Conservation (phyloP, 2,888 invertebrate genomes). For the Stenchaetothrips biformis region DNA sequence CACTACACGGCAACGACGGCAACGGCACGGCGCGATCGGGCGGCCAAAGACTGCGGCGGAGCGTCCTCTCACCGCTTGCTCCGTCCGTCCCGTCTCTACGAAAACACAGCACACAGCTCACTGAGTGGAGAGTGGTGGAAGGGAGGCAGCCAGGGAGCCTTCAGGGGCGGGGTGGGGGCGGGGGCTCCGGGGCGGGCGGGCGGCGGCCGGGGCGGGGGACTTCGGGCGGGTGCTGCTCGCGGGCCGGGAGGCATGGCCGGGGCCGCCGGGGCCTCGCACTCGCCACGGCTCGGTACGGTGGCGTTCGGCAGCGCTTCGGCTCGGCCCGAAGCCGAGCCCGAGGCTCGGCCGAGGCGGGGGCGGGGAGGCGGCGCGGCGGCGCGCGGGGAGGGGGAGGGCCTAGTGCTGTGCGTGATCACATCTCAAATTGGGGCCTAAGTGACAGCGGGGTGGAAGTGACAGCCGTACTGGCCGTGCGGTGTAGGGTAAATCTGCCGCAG, state of each 20-base stretch:
- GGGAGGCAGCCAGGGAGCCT: slow-evolving; percentile 44
- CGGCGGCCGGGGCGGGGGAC: slow-evolving; percentile 41
- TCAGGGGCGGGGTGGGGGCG: slow-evolving; percentile 34
- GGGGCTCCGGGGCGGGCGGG: slow-evolving; percentile 30
- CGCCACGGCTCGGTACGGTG: slow-evolving; percentile 47
- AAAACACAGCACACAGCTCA: slow-evolving; percentile 15
- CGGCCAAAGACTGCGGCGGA: not conserved
- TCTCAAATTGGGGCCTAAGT: not conserved
- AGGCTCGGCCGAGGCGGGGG: slow-evolving; percentile 33
- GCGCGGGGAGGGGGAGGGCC: slow-evolving; percentile 22
- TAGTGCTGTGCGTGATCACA: slow-evolving; percentile 13
- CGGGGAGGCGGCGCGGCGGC: slow-evolving; percentile 28
- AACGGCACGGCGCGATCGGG: not conserved
- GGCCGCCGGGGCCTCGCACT: slow-evolving; percentile 51
- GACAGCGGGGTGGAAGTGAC: not conserved
- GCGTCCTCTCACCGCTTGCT: slow-evolving; percentile 42
- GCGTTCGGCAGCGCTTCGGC: slow-evolving; percentile 50
- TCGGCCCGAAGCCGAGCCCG: slow-evolving; percentile 34
- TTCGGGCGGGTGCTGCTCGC: slow-evolving; percentile 47
- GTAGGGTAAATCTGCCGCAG: not conserved
- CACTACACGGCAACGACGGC: not conserved
- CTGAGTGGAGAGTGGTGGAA: not conserved
- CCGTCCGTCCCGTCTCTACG: slow-evolving; percentile 38
- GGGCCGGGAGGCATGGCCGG: slow-evolving; percentile 47
- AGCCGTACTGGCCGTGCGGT: not conserved